These are phyloP conservation scores for Drosophila subquinaria DNA, from an alignment of 2,888 invertebrate species.

Conservation along the genomic window DNA sequence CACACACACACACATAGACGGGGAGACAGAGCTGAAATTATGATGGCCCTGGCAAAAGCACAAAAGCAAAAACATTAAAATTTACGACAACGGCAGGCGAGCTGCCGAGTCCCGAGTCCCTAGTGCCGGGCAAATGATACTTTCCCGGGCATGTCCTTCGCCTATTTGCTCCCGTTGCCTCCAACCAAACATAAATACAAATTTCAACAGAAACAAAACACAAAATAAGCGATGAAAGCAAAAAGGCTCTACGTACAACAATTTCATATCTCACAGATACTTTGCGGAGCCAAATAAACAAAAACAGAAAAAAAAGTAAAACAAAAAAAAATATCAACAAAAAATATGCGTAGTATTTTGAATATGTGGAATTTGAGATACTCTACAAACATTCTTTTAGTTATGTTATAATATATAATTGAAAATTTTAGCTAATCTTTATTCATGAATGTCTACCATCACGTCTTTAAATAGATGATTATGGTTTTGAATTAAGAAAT, in stretches of 20 bases:
- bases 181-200: slow-evolving; percentile 74
- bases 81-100: slow-evolving; percentile 59
- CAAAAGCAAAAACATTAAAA: slow-evolving; percentile 75
- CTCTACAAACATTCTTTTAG: slow-evolving; percentile 8
- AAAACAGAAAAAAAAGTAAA: slow-evolving; percentile 25
- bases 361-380: slow-evolving; percentile 6
- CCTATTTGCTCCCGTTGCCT: slow-evolving; percentile 32
- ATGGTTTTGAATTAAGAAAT: too few relatives aligned
- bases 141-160: slow-evolving; percentile 53
- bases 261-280: slow-evolving; percentile 66
- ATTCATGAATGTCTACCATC: too few relatives aligned
- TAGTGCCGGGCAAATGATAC: slow-evolving; percentile 70
- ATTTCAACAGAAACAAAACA: slow-evolving; percentile 70
- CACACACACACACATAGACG: slow-evolving; percentile 24
- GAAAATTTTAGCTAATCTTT: background rate
- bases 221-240: slow-evolving; percentile 69
- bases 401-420: background rate
- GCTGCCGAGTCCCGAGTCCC: slow-evolving; percentile 6
- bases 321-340: slow-evolving; percentile 20
- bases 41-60: slow-evolving; percentile 66
- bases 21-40: slow-evolving; percentile 59
- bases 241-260: slow-evolving; percentile 59
- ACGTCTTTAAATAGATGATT: too few relatives aligned
- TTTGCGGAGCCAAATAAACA: slow-evolving; percentile 58
- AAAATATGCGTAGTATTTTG: background rate